Evolutionary conservation across 2,888 invertebrate genomes (phyloP).

Genomic region (Petrolisthes cinctipes): DNA sequence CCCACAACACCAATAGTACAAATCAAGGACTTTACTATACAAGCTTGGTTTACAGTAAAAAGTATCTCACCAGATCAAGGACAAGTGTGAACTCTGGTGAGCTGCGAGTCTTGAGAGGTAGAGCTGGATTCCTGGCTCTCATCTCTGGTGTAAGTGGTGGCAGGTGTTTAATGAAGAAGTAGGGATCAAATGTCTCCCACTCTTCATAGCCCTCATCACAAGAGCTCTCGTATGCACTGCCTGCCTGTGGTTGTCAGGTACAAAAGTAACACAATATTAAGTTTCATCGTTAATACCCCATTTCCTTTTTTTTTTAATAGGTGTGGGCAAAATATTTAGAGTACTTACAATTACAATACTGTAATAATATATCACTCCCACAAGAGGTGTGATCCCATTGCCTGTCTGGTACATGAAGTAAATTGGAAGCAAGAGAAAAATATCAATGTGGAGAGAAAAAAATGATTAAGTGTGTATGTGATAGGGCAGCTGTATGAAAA

Average conservation of each 20-base stretch:
- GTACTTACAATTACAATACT: too few species aligned
- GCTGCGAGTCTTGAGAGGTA: slow-evolving; percentile 91
- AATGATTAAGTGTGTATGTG: too few species aligned
- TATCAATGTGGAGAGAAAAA: too few species aligned
- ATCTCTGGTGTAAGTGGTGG: slow-evolving; percentile 85
- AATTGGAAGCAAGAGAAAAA: too few species aligned
- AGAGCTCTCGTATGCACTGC: slow-evolving; percentile 47
- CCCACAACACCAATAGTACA: too few species aligned
- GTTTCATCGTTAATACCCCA: neutral
- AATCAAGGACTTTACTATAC: too few species aligned
- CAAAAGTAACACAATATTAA: neutral
- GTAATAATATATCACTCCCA: neutral
- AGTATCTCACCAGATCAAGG: slow-evolving; percentile 83
- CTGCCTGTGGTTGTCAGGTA: slow-evolving; percentile 21
- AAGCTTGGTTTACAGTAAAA: too few species aligned
- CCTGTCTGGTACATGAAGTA: too few species aligned
- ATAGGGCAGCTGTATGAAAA: too few species aligned
- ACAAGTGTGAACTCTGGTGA: slow-evolving; percentile 87
- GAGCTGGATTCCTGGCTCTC: slow-evolving; percentile 81
- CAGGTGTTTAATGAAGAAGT: slow-evolving; percentile 90
- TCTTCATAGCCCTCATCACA: slow-evolving; percentile 65
- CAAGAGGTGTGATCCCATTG: too few species aligned
- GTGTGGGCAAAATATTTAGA: neutral
- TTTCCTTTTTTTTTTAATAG: neutral
- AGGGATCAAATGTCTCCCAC: slow-evolving; percentile 85